These are phyloP conservation scores for Saccostrea cuccullata DNA, from an alignment of 1,140 invertebrate species.

Conservation along the genomic window DNA sequence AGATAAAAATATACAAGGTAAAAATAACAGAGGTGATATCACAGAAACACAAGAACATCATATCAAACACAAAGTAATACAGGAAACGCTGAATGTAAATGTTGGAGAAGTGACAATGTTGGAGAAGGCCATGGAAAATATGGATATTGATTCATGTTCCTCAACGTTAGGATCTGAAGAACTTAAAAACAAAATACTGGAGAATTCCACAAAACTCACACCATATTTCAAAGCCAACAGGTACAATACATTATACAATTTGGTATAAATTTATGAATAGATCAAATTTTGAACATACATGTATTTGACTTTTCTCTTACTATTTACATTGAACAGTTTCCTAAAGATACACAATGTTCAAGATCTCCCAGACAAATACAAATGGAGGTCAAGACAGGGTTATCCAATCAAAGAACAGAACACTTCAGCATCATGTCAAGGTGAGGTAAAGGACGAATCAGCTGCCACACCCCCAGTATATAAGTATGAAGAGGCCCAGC, in stretches of 20 bases:
- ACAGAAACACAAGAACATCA: not conserved
- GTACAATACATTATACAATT: not conserved
- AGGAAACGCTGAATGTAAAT: not conserved
- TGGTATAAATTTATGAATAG: too few species aligned
- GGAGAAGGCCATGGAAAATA: not conserved
- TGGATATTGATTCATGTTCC: not conserved
- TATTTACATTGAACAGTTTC: not conserved
- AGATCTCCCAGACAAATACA: slow-evolving; percentile 13
- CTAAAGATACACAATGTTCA: slow-evolving; percentile 17
- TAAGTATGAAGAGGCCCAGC: slow-evolving; percentile 33
- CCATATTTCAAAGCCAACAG: slow-evolving; percentile 17
- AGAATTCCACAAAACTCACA: not conserved
- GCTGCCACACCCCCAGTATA: slow-evolving; percentile 39
- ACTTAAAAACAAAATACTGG: not conserved
- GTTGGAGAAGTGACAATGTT: not conserved
- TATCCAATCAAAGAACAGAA: not conserved
- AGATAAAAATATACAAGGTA: not conserved
- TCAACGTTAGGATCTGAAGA: not conserved
- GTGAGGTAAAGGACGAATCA: slow-evolving; percentile 5
- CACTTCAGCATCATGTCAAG: not conserved
- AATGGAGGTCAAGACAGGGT: not conserved
- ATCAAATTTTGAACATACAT: not conserved
- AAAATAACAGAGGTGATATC: not conserved
- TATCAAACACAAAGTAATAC: not conserved
- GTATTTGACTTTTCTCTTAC: too few species aligned